Base-by-base conservation (phyloP, 2,888 invertebrate genomes). In the Apamea sordens region DNA sequence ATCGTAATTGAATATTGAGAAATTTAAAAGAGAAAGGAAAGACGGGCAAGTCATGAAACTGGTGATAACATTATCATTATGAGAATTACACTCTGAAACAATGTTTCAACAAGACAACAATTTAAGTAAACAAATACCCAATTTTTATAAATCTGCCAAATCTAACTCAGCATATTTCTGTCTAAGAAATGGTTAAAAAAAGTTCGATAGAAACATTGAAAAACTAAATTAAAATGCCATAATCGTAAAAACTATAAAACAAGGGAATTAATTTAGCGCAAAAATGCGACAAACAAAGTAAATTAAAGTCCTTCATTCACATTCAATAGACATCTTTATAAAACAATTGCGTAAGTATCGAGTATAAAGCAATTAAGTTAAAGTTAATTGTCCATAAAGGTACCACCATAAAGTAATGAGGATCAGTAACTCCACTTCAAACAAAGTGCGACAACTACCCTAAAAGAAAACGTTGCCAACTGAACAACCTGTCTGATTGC, bases 341-440 rank as follows among this genome's bases (percentile, higher is more conserved):
- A 86, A 88, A 86, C 86, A 88, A 88, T 85, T 85, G 86, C 36
- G 74, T 88, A n/a, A n/a, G n/a, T n/a, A 80, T 87, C 85, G 80
- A 80, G 85, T 86, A 88, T 86, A 76, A 87, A 89, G 87, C 76
- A 88, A 89, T 89, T 89, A 88, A 80, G 85, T 88, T 80, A 53
- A 77, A 80, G 82, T 87, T 85, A 89, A 88, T 89, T 89, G 87
- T 74, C 76, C 89, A 78, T 82, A 80, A 79, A 86, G 73, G 68
- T 76, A 65, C 36, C 77, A 78, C 0, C 18, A 24, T 11, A 28
- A 6, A 73, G 59, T 13, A 21, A 28, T 50, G 6, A 41, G 1
- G 0, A 4, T 21, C 76, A 85, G 85, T 53, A 85, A 56, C 5
- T 41, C 18, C 32, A 84, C 61, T 80, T 44, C 0, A 13, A 70